A percentile compares a stretch with the other conserved stretches of the same genome.
These are phyloP conservation scores for Hozukius guyotensis DNA, from an alignment of 2,797 vertebrate genomes.

Conservation along the genomic window DNA sequence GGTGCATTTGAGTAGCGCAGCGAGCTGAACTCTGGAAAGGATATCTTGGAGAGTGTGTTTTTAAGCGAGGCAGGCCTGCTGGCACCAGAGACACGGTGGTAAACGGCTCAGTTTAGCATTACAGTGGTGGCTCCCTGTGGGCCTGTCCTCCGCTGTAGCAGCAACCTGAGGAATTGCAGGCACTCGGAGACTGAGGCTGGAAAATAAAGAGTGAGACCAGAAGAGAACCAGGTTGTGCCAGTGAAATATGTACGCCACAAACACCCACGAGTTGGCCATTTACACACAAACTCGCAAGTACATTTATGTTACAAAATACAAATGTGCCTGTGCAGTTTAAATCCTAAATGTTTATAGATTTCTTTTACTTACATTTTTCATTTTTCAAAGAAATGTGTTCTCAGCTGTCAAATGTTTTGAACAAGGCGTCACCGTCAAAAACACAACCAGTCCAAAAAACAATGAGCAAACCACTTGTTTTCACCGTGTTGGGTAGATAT, in stretches of 20 bases:
- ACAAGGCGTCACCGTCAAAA: conserved; percentile 46
- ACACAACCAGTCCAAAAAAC: conserved; percentile 46
- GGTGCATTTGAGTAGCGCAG: conserved; percentile 53
- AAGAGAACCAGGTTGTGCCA: conserved; percentile 78
- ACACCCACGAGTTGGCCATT: conserved; percentile 38
- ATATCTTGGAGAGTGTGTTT: conserved; percentile 52
- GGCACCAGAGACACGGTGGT: conserved; percentile 67
- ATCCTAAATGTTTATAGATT: conserved; percentile 26
- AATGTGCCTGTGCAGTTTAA: neutral
- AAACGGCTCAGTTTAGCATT: conserved; percentile 75
- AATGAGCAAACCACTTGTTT: conserved; percentile 43
- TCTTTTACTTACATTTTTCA: conserved; percentile 1
- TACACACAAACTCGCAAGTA: conserved; percentile 33
- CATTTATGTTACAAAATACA: conserved; percentile 22
- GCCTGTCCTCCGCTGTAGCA: conserved; percentile 66
- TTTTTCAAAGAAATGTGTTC: conserved; percentile 20
- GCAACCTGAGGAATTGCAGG: conserved; percentile 79
- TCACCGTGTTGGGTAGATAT: conserved; percentile 32
- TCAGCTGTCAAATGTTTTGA: conserved; percentile 54
- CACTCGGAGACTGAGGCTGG: conserved; percentile 61
- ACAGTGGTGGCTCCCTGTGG: conserved; percentile 73
- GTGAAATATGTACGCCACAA: conserved; percentile 68
- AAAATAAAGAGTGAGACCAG: conserved; percentile 76
- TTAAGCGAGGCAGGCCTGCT: conserved; percentile 57
- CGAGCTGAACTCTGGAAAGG: conserved; percentile 59